Evolutionary conservation across 92 coral and sea anemone species (phyloP).

Genomic region (Epizoanthus fatuus): DNA sequence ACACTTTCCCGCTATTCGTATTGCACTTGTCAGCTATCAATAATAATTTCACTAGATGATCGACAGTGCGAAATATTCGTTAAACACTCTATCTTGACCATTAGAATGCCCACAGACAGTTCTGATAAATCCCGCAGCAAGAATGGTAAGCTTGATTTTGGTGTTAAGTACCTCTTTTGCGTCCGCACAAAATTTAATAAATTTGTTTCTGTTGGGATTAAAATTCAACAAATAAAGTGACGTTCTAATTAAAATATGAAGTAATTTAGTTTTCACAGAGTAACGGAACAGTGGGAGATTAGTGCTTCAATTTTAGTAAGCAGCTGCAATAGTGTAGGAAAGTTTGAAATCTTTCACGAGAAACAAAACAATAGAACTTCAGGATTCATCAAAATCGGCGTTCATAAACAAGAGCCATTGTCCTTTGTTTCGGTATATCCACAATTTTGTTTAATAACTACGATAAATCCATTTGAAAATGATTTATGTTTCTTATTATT

Average conservation of each 20-base stretch:
- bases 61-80: too few species aligned
- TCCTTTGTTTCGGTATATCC: background rate
- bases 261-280: background rate
- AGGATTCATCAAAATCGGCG: background rate
- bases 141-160: too few species aligned
- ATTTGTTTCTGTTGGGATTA: too few species aligned
- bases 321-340: background rate
- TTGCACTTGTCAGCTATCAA: too few species aligned
- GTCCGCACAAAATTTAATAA: too few species aligned
- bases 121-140: too few species aligned
- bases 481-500: background rate
- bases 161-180: too few species aligned
- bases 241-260: background rate
- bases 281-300: slow-evolving; percentile 1
- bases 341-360: background rate
- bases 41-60: too few species aligned
- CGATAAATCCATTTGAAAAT: background rate
- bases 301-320: background rate
- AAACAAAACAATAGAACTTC: background rate
- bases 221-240: background rate
- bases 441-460: background rate
- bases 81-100: too few species aligned
- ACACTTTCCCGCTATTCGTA: too few species aligned
- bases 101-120: too few species aligned
- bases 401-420: background rate